Base-by-base conservation (phyloP, 2,888 invertebrate species). In the Pandemis cinnamomeana region DNA sequence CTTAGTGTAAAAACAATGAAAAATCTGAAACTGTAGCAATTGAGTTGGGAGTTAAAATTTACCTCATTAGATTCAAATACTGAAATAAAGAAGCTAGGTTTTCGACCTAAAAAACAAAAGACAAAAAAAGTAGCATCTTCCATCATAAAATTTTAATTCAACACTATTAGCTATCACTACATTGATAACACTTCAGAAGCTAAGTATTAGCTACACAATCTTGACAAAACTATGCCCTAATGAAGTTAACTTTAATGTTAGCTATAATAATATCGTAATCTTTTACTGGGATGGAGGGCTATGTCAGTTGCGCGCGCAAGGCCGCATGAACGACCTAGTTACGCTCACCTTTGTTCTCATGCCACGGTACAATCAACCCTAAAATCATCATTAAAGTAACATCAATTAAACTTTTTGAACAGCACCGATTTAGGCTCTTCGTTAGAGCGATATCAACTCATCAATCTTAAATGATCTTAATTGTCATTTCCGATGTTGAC, bases 261-360 rank as follows among this genome's bases (percentile, higher is more conserved):
- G 64, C n/a, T 64, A 46, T 20, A 74, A 67, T 64, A 66, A 60
- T 58, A 55, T 68, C 48, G 48, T 68, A 58, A 68, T 68, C 44
- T 44, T 46, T 67, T 67, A 13, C 44, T 58, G 8, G 84, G 87
- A 88, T 88, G 87, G 83, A 82, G 86, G 84, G 83, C 85, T 87
- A 84, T 84, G 87, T 86, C 87, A 81, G 80, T 79, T 71, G 84
- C 82, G 79, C 76, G 81, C 83, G 85, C 91, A 91, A 92, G 91
- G 91, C 87, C 90, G 83, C 82, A 72, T 76, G 82, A 80, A 79
- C 90, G 93, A 90, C 93, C 93, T 82, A 92, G 86, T 91, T 92
- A 84, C 87, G 86, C 83, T 89, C 89, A 92, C 93, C 92, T 93
- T 91, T 91, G 90, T 91, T 85, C 83, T 81, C 80, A 77, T 81